phyloP scores from a whole-genome alignment of 2,888 invertebrate genomes.

The Flexamia atlantica region DNA sequence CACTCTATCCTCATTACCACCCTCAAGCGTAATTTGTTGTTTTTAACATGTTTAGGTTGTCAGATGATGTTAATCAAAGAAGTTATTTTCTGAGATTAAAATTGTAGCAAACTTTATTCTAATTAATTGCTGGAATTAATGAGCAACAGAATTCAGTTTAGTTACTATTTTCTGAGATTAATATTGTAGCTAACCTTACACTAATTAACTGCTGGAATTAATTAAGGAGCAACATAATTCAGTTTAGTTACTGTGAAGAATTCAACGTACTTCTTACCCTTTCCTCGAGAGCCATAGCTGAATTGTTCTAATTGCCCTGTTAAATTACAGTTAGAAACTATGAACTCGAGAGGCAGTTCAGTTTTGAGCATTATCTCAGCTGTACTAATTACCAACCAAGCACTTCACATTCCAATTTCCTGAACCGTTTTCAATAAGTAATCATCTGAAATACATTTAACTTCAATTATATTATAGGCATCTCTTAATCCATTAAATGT shows the following conservation, averaged over 20 bases:
- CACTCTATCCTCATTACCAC: no score
- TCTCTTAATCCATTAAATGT: no score
- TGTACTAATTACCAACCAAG: neutral
- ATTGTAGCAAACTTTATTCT: no score
- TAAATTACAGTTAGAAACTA: slow-evolving; percentile 14
- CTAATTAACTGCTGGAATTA: neutral
- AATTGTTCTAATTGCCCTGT: neutral
- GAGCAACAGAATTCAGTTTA: neutral
- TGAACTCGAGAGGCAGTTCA: slow-evolving; percentile 1
- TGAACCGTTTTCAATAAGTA: neutral
- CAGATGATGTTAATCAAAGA: no score
- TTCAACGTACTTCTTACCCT: neutral
- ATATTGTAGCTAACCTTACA: no score
- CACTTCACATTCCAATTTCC: neutral
- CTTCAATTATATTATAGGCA: no score
- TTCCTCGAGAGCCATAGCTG: neutral
- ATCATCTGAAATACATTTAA: no score
- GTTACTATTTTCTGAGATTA: no score
- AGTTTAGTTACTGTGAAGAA: neutral
- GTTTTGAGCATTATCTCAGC: slow-evolving; percentile 12
- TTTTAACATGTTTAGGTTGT: no score
- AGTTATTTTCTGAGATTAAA: no score
- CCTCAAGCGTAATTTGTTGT: no score
- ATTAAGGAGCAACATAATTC: neutral
- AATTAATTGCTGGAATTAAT: neutral